These are phyloP conservation scores for Sinocyclocheilus anophthalmus DNA, from an alignment of 2,113 vertebrate species.

Conservation along the genomic window DNA sequence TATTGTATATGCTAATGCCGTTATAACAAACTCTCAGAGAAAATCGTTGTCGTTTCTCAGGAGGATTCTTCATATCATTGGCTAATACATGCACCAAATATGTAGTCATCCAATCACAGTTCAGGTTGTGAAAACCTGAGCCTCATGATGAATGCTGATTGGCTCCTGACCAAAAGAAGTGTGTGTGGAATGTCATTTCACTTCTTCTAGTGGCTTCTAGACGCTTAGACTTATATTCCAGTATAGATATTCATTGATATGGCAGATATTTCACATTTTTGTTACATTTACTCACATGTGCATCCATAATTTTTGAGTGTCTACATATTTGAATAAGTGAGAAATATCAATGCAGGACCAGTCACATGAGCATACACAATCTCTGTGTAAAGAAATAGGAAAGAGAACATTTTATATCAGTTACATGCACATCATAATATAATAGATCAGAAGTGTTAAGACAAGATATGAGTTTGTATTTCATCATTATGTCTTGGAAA, in stretches of 20 bases:
- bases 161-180: slow-evolving; percentile 5
- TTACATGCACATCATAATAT: background rate
- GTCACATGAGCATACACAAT: background rate
- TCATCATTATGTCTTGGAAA: background rate
- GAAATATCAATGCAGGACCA: too few relatives aligned
- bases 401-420: background rate
- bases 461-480: background rate
- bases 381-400: background rate
- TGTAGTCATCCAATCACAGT: slow-evolving; percentile 19
- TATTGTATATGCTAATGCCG: slow-evolving; percentile 37
- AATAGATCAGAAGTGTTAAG: too few relatives aligned
- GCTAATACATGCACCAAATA: slow-evolving; percentile 14
- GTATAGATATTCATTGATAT: slow-evolving; percentile 21
- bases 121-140: background rate
- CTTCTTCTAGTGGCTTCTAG: slow-evolving; percentile 17
- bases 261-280: slow-evolving; percentile 19
- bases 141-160: slow-evolving; percentile 35
- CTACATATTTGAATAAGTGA: background rate
- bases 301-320: slow-evolving; percentile 10
- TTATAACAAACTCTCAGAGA: slow-evolving; percentile 19
- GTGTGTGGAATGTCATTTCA: background rate
- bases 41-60: slow-evolving; percentile 13
- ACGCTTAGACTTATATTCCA: background rate
- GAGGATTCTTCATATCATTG: slow-evolving; percentile 27
- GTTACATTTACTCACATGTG: slow-evolving; percentile 25